phyloP scores from a whole-genome alignment of 2,797 vertebrate species.

The Silurus lanzhouensis region DNA sequence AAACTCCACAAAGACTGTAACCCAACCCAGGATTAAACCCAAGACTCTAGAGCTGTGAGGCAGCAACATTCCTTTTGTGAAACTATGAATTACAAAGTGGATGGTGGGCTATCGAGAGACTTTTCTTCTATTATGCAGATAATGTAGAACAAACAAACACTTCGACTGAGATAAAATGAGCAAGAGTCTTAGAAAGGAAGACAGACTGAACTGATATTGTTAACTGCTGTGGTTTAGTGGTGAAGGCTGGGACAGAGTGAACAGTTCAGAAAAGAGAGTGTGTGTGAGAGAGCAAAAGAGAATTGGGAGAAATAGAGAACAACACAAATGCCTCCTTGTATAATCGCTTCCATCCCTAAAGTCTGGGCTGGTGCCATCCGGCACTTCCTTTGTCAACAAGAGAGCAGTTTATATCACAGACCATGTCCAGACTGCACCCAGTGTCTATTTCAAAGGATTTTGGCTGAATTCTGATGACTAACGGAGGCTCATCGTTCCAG shows the following conservation, averaged over 20 bases:
- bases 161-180: slow-evolving; percentile 25
- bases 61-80: slow-evolving; percentile 6
- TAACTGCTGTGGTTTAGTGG: slow-evolving; percentile 38
- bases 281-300: slow-evolving; percentile 55
- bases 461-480: slow-evolving; percentile 61
- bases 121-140: neutral
- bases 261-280: slow-evolving; percentile 29
- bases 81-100: slow-evolving; percentile 12
- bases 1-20: neutral
- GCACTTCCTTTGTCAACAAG: slow-evolving; percentile 57
- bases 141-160: slow-evolving; percentile 19
- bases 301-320: slow-evolving; percentile 35
- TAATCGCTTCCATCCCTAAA: slow-evolving; percentile 76
- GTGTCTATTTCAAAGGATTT: slow-evolving; percentile 76
- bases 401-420: slow-evolving; percentile 67
- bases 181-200: slow-evolving; percentile 48
- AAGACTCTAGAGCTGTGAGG: neutral
- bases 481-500: slow-evolving; percentile 46
- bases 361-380: slow-evolving; percentile 41
- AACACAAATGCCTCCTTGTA: slow-evolving; percentile 65
- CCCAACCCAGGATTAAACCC: neutral
- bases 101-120: neutral
- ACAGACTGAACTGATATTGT: slow-evolving; percentile 26
- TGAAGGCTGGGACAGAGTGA: slow-evolving; percentile 50
- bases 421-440: slow-evolving; percentile 67